Evolutionary conservation across 35 echinoderm and acorn worm genomes (phyloP), one percentile per base, ranked within the genome.

Genomic region (Holothuria glaberrima): DNA sequence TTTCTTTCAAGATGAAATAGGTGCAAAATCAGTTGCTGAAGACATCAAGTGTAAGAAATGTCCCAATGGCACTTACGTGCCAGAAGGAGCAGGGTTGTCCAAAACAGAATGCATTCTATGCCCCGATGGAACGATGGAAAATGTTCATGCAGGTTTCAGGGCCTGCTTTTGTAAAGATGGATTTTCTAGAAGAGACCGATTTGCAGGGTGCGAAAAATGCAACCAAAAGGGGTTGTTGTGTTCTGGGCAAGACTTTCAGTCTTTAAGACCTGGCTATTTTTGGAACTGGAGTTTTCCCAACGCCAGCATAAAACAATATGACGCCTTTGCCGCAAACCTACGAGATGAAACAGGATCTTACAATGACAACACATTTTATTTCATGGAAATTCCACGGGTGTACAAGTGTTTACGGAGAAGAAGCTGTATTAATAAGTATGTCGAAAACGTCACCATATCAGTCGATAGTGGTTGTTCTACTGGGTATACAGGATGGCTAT

Each of bases 401-500:
- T 34, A 58, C 33, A 57, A 31, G 12, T 84, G 80, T 26, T 32
- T 20, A 4, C 52, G 59, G 12, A 27, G 56, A 24, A 57, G 27
- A 9, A 84, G 80, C 30, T 84, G 80, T 19, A 29, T 31, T 30
- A 84, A 84, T 25, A 84, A 84, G 16, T 14, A 1, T 56, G 58
- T 58, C 33, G 58, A 46, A 0, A 25, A 84, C 58, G 14, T 4
- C 6, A 9, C 25, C 12, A 28, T 24, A 4, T 48, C n/a, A 19
- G 18, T 84, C 21, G 20, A 9, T 14, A 56, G 80, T 7, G 28
- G 14, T 6, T 92, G 85, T 30, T 28, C 34, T 3, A 19, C n/a
- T 4, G 91, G 91, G 7, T 88, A 92, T 45, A 62, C 26, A 30
- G 91, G 74, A 0, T 88, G 91, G 84, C 34, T 88, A 13, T 88